phyloP scores from a whole-genome alignment of 1,140 invertebrate genomes.

The Asbolus verrucosus region DNA sequence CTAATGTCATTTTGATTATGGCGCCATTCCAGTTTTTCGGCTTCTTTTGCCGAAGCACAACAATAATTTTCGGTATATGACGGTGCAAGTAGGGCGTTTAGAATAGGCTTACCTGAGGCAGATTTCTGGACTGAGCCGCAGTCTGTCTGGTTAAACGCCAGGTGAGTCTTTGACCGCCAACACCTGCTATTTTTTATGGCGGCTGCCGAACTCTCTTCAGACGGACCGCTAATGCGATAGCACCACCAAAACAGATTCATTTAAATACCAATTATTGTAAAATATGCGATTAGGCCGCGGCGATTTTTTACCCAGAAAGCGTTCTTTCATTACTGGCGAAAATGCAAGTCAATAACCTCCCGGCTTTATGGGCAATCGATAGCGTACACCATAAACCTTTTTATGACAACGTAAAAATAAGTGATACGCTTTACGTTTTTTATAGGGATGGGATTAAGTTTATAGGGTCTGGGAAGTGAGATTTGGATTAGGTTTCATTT shows the following conservation, averaged over 20 bases:
- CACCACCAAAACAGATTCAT: conserved; percentile 43
- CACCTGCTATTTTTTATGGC: conserved; percentile 52
- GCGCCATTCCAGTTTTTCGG: conserved; percentile 4
- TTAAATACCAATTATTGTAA: conserved; percentile 40
- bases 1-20: conserved; percentile 34
- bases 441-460: neutral
- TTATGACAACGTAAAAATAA: conserved; percentile 15
- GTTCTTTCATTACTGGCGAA: no score
- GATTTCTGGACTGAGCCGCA: conserved; percentile 27
- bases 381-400: neutral
- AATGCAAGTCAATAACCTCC: conserved; percentile 5
- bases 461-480: no score
- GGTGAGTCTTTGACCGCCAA: conserved; percentile 49
- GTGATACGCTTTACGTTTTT: neutral
- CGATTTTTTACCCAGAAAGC: no score
- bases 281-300: neutral
- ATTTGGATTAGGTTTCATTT: no score
- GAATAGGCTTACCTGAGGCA: neutral
- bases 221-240: conserved; percentile 32
- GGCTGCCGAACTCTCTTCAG: conserved; percentile 47
- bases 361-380: neutral
- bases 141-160: conserved; percentile 48
- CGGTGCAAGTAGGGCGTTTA: conserved; percentile 16
- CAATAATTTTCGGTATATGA: neutral
- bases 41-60: no score